Percentiles rank a stretch among this genome's conserved stretches.
These are phyloP conservation scores for Suricata suricatta DNA, from an alignment of 2,113 vertebrate genomes.

Conservation along the genomic window DNA sequence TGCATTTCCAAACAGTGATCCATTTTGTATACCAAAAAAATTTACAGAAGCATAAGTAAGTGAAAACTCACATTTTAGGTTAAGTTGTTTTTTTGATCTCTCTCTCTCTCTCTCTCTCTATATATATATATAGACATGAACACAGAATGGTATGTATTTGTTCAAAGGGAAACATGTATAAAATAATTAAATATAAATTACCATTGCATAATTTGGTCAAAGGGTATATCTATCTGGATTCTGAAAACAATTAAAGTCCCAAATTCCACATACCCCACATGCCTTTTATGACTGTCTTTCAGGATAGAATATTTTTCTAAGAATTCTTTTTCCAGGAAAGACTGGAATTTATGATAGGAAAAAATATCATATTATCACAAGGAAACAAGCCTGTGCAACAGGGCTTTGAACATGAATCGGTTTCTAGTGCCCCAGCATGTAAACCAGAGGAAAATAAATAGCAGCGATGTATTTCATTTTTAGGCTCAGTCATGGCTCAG, in stretches of 20 bases:
- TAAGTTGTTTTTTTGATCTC: background rate
- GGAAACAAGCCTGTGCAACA: constrained; percentile 25
- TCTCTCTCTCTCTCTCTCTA: too few species aligned
- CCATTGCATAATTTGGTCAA: background rate
- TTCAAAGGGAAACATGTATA: background rate
- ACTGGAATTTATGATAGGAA: constrained; percentile 31
- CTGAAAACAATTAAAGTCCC: background rate
- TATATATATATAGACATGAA: background rate
- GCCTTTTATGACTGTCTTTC: constrained; percentile 10
- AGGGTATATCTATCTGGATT: background rate
- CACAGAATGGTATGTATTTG: background rate
- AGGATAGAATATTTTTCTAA: constrained; percentile 23
- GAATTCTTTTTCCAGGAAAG: background rate
- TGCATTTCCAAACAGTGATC: background rate
- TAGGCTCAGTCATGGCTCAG: background rate
- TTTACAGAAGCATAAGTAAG: background rate
- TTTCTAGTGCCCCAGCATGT: background rate
- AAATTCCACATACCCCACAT: background rate
- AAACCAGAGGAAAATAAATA: background rate
- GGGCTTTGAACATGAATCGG: constrained; percentile 33
- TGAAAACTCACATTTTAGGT: background rate
- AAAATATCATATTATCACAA: constrained; percentile 23
- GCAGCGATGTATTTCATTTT: background rate
- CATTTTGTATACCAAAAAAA: background rate
- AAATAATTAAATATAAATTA: constrained; percentile 24